Evolutionary conservation across 1,140 invertebrate genomes (phyloP), one percentile per base, ranked within the genome.

Genomic region (Aporrectodea caliginosa): DNA sequence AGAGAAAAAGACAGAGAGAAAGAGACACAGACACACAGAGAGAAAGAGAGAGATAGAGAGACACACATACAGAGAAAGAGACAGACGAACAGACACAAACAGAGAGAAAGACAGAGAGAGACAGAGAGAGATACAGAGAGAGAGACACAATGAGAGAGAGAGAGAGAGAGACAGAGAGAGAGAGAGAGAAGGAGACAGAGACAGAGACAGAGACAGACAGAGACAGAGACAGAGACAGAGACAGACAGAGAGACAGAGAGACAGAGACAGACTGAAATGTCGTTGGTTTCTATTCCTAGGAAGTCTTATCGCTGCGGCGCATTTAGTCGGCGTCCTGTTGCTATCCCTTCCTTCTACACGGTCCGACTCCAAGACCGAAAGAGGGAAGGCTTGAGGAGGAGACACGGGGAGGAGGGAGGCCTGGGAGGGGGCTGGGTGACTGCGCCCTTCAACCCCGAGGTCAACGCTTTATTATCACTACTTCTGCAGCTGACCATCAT

Each of bases 81-180:
- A 70, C 27, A 70, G 69, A 70, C 27, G 31, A 30, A 70, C 27
- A 70, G 69, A 70, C 27, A 70, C 27, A 70, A 30, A 70, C 27
- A 73, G 72, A 73, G 72, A 73, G 72, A 73, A 30, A 73, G 72
- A 73, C 22, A 73, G 72, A 32, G 72, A 73, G 72, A 73, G 72
- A 32, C 22, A 29, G 72, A 6, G 22, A 32, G 2, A 73, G 34
- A 73, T 1, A 34, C 22, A 73, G 43, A 58, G 43, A 58, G 43
- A 58, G 43, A 58, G 43, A 58, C 43, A 58, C n/a, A n/a, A n/a
- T n/a, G 81, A 80, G 14, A 78, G 83, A 77, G 2, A 71, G 33
- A 80, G 75, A 35, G 78, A 83, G 72, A 73, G n/a, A 73, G 72
- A 73, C 30, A 73, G 72, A 73, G n/a, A 73, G 72, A 73, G 72